Percentiles rank a stretch among this genome's conserved stretches.
Conservation (phyloP, 2,797 vertebrate species). For the Pampus argenteus region DNA sequence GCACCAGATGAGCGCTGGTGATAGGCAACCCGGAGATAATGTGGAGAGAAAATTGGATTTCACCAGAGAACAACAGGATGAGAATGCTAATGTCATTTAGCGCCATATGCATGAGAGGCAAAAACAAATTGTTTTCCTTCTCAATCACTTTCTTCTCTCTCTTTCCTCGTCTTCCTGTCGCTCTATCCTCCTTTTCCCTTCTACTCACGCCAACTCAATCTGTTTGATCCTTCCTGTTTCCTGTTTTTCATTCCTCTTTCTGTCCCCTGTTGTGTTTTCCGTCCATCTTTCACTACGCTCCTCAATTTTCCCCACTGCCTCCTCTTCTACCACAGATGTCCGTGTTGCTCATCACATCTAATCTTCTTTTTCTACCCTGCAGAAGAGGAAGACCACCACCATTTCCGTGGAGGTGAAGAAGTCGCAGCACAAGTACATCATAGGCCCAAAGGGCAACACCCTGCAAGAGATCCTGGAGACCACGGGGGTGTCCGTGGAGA, state of each 20-base stretch:
- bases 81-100: slow-evolving; percentile 66
- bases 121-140: slow-evolving; percentile 36
- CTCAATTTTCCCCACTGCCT: not conserved
- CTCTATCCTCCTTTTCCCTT: not conserved
- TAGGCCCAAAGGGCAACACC: slow-evolving; percentile 86
- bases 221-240: slow-evolving; percentile 21
- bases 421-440: slow-evolving; percentile 88
- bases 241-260: slow-evolving; percentile 9
- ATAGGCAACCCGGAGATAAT: slow-evolving; percentile 53
- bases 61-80: slow-evolving; percentile 61
- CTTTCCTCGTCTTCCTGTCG: not conserved
- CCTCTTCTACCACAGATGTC: not conserved
- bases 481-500: slow-evolving; percentile 86
- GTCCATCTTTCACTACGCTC: not conserved
- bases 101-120: slow-evolving; percentile 26
- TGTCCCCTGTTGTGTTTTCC: slow-evolving; percentile 14
- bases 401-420: slow-evolving; percentile 88
- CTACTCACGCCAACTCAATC: not conserved
- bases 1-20: slow-evolving; percentile 41
- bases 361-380: not conserved
- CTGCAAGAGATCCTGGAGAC: slow-evolving; percentile 87
- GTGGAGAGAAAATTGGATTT: slow-evolving; percentile 73
- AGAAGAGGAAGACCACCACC: slow-evolving; percentile 89
- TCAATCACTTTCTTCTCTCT: slow-evolving; percentile 1
- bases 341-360: not conserved